A percentile compares a stretch with the other conserved stretches of the same genome.
Evolutionary conservation across 2,888 invertebrate species (phyloP).

Genomic region (Thereva unica): DNA sequence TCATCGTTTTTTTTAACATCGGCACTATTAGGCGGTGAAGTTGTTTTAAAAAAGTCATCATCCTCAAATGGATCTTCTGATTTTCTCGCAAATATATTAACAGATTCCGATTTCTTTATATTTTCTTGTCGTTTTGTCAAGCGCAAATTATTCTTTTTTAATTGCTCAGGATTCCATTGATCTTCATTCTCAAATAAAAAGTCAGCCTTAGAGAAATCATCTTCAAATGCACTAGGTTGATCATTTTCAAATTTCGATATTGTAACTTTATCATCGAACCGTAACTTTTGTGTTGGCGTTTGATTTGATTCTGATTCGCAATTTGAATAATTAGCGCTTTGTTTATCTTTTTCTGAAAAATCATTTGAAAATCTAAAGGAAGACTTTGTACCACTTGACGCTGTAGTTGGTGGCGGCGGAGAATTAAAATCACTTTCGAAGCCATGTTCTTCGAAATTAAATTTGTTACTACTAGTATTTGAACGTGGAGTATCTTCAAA

Average conservation of each 20-base stretch:
- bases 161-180: constrained; percentile 49
- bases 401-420: constrained; percentile 46
- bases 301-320: constrained; percentile 43
- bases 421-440: constrained; percentile 59
- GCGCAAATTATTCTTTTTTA: constrained; percentile 36
- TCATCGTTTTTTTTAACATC: constrained; percentile 30
- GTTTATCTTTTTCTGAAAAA: constrained; percentile 61
- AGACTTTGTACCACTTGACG: constrained; percentile 50
- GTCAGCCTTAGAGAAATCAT: constrained; percentile 63
- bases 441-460: constrained; percentile 56
- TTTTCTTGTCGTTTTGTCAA: constrained; percentile 61
- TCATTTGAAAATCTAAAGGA: constrained; percentile 66
- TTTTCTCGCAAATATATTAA: constrained; percentile 85
- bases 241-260: constrained; percentile 57
- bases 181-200: constrained; percentile 57
- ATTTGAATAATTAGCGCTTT: constrained; percentile 35
- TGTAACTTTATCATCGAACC: constrained; percentile 76
- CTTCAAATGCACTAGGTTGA: constrained; percentile 58
- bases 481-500: constrained; percentile 55
- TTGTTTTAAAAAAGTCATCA: constrained; percentile 77
- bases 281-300: constrained; percentile 53
- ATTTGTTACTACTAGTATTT: constrained; percentile 53
- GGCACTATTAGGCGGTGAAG: constrained; percentile 42
- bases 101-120: constrained; percentile 85
- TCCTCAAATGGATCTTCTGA: constrained; percentile 89